Base-by-base conservation (phyloP, 92 coral and sea anemone genomes). In the Desmophyllum pertusum region DNA sequence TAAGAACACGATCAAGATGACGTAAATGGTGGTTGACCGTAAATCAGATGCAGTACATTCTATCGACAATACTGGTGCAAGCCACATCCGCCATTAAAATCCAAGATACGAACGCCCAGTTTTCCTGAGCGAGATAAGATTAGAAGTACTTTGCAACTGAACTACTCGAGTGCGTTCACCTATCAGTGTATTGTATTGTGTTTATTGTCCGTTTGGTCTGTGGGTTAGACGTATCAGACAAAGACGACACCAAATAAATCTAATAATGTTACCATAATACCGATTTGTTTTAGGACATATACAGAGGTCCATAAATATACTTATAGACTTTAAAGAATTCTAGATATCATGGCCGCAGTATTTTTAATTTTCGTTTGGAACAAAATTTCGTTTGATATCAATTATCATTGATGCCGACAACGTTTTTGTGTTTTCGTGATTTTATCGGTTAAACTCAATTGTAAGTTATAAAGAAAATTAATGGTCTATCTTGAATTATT, bases 1-100 rank as follows among this genome's bases (percentile, higher is more conserved):
- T 14, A 77, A 48, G 50, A 80, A 25, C 36, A 80, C 84, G 48
- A 80, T 69, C n/a, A n/a, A n/a, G n/a, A n/a, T n/a, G n/a, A n/a
- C n/a, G n/a, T n/a, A n/a, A n/a, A n/a, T n/a, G n/a, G n/a, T n/a
- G n/a, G n/a, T n/a, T n/a, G n/a, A n/a, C n/a, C n/a, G n/a, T n/a
- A n/a, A n/a, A n/a, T n/a, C n/a, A n/a, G n/a, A n/a, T n/a, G n/a
- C n/a, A n/a, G n/a, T n/a, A n/a, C n/a, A n/a, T n/a, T n/a, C n/a
- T n/a, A n/a, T n/a, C n/a, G n/a, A n/a, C n/a, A n/a, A n/a, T n/a
- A n/a, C n/a, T n/a, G n/a, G n/a, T n/a, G n/a, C n/a, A n/a, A n/a
- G n/a, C n/a, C n/a, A n/a, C n/a, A n/a, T n/a, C n/a, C n/a, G n/a
- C n/a, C n/a, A n/a, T n/a, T n/a, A n/a, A n/a, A n/a, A n/a, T n/a